phyloP scores from a whole-genome alignment of 2,797 vertebrate genomes.

The Paedocypris micromegethes region DNA sequence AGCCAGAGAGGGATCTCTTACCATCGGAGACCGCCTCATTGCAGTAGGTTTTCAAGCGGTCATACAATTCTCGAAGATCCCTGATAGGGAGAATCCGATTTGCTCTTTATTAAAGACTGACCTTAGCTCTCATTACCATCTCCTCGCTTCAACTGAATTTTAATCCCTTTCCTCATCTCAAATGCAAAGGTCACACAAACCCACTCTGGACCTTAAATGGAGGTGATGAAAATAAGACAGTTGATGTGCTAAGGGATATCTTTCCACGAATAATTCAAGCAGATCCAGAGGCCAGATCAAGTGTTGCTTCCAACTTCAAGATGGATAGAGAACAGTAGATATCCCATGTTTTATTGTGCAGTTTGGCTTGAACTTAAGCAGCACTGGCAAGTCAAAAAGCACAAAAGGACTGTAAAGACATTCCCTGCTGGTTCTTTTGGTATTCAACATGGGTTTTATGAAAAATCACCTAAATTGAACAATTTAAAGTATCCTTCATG shows the following conservation, averaged over 20 bases:
- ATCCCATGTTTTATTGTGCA: not conserved
- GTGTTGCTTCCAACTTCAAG: slow-evolving; percentile 1
- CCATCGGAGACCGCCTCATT: slow-evolving; percentile 86
- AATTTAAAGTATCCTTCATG: too few species aligned
- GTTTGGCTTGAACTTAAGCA: too few species aligned
- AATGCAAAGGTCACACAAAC: slow-evolving; percentile 16
- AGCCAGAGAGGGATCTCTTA: slow-evolving; percentile 86
- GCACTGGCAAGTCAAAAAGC: not conserved
- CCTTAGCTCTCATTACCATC: slow-evolving; percentile 11
- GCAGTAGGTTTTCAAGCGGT: slow-evolving; percentile 75
- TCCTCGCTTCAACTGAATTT: slow-evolving; percentile 20
- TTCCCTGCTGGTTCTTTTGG: too few species aligned
- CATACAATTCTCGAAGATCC: slow-evolving; percentile 3
- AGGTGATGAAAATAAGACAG: not conserved
- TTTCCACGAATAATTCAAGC: slow-evolving; percentile 12
- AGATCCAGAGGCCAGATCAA: slow-evolving; percentile 13
- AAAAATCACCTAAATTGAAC: too few species aligned
- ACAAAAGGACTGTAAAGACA: too few species aligned
- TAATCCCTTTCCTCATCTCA: slow-evolving; percentile 26
- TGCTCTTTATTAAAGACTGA: slow-evolving; percentile 26
- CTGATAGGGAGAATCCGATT: slow-evolving; percentile 7
- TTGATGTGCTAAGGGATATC: slow-evolving; percentile 19
- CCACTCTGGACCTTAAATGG: slow-evolving; percentile 13
- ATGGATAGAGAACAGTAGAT: slow-evolving; percentile 4
- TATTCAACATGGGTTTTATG: too few species aligned